Percentiles rank a stretch among this genome's conserved stretches.
Conservation (phyloP, 1,140 invertebrate genomes). For the Leptoteleia sp. region DNA sequence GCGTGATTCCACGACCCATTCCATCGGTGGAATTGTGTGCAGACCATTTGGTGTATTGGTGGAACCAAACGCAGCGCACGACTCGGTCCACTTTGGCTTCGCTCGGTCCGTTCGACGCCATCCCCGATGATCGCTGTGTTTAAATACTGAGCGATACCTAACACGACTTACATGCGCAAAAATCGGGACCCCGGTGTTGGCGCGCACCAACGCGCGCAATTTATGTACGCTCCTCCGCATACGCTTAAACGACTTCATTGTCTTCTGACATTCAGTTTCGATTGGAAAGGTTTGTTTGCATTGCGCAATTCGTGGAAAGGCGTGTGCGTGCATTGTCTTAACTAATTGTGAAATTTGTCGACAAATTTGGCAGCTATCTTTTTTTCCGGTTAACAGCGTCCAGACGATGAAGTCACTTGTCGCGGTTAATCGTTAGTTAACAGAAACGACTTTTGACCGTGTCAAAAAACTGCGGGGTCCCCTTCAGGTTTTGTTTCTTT, state of each 20-base stretch:
- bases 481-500: too few species aligned
- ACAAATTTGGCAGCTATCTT: neutral
- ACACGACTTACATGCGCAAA: constrained; percentile 25
- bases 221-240: neutral
- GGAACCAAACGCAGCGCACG: constrained; percentile 11
- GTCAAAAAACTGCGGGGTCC: too few species aligned
- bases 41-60: neutral
- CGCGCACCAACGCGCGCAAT: neutral
- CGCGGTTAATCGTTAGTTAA: too few species aligned
- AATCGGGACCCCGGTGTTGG: constrained; percentile 1
- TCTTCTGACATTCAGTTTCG: constrained; percentile 18
- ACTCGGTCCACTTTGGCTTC: constrained; percentile 34
- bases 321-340: neutral
- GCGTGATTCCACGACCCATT: constrained; percentile 2
- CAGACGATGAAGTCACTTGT: too few species aligned
- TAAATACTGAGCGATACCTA: constrained; percentile 50
- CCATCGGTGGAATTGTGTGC: too few species aligned
- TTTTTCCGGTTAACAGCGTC: too few species aligned
- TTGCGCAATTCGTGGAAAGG: constrained; percentile 9
- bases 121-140: constrained; percentile 24
- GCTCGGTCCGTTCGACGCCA: constrained; percentile 24
- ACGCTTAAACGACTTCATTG: neutral
- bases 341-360: neutral
- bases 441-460: too few species aligned
- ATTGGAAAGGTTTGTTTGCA: neutral